A percentile compares a stretch with the other conserved stretches of the same genome.
These are phyloP conservation scores for Marmota monax DNA, from an alignment of 2,113 vertebrate species.

Conservation along the genomic window DNA sequence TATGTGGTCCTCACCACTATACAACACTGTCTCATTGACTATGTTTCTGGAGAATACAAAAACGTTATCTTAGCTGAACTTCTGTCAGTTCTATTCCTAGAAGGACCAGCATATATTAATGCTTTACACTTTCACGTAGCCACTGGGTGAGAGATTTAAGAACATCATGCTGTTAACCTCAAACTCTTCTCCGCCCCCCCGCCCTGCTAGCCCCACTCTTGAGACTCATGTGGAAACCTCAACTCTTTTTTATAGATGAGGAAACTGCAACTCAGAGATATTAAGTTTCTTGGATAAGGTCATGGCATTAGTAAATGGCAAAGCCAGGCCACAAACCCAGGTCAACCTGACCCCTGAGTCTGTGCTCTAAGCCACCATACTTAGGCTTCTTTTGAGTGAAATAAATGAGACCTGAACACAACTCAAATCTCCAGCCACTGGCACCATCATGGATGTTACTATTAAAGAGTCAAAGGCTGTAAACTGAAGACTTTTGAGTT, in stretches of 20 bases:
- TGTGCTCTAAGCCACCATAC: neutral
- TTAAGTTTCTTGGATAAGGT: neutral
- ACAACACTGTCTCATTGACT: neutral
- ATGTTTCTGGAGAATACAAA: neutral
- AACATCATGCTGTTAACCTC: neutral
- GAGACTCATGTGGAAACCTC: neutral
- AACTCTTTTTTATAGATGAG: neutral
- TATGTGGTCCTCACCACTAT: neutral
- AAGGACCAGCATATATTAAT: neutral
- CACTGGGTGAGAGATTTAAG: neutral
- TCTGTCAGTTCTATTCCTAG: neutral
- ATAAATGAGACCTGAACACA: neutral
- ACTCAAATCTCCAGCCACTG: neutral
- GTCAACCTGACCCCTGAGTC: neutral
- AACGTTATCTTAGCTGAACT: neutral
- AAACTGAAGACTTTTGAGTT: neutral
- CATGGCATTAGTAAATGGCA: neutral
- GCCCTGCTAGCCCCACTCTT: neutral
- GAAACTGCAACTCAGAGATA: neutral
- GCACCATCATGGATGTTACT: neutral
- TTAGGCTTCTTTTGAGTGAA: neutral
- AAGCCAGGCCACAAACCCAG: slow-evolving; percentile 42
- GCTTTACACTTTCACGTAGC: neutral
- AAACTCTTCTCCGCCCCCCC: neutral
- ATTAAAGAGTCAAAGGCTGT: neutral